Evolutionary conservation across 2,113 vertebrate genomes (phyloP), one percentile per base, ranked within the genome.

Genomic region (Hemichromis elongatus): DNA sequence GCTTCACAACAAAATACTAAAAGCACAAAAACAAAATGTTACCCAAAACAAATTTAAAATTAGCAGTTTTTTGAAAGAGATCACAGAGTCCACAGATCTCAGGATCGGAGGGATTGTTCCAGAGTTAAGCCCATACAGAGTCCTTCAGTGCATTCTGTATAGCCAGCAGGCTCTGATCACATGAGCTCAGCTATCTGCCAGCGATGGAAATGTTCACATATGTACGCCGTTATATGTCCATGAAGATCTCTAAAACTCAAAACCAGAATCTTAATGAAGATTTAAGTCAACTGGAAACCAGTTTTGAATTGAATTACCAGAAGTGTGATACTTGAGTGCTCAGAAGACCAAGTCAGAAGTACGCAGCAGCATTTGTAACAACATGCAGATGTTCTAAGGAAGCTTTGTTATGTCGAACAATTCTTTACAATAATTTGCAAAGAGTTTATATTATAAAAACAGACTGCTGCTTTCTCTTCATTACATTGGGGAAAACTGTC

Each of bases 1-100:
- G 57, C 57, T 4, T 61, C 2, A 61, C 18, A 61, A 61, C 9
- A 61, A 61, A 61, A 61, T 35, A 35, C 57, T 2, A 61, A 61
- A 35, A 61, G 18, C 2, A 0, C 18, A 61, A 35, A 35, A 61
- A 61, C 57, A n/a, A 61, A 61, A 35, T 6, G 5, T n/a, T n/a
- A 7, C 0, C 30, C 57, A 61, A 33, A 19, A 61, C 28, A 61
- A 61, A 28, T 61, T 61, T 61, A 33, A 61, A 61, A 61, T 61
- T 61, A 61, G 57, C 57, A 33, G 28, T 5, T 61, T 33, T 61
- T 61, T 33, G 57, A 33, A 33, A 61, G 16, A 61, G 16, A 19
- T 61, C 9, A 61, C 28, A 61, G 16, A 61, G 16, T 11, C 33
- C 9, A 61, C 28, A 19, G 57, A 19, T 61, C 28, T 61, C 30